Evolutionary conservation across 2,113 vertebrate species (phyloP).

Genomic region (Thomomys bottae): DNA sequence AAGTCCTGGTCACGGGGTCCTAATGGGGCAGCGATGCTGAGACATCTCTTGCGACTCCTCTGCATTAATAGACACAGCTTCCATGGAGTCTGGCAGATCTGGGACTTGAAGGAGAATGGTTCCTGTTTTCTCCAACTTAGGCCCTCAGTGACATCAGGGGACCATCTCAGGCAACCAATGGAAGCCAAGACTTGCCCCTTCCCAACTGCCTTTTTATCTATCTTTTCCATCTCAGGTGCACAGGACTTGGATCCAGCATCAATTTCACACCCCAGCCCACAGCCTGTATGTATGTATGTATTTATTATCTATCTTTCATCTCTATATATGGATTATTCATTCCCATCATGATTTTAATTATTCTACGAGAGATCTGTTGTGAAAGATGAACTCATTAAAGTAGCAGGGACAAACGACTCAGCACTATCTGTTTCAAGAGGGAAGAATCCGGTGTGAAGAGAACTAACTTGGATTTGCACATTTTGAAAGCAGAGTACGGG

Average conservation of each 20-base stretch:
- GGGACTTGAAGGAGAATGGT: background rate
- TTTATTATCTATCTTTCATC: no score
- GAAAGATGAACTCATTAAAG: background rate
- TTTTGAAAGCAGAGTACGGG: background rate
- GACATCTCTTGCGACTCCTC: background rate
- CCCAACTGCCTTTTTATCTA: no score
- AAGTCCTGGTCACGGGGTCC: background rate
- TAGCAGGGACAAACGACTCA: background rate
- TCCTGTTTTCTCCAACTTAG: background rate
- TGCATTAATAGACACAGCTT: background rate
- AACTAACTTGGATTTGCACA: no score
- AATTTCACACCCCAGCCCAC: background rate
- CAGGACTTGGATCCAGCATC: background rate
- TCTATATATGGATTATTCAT: no score
- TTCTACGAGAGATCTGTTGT: background rate
- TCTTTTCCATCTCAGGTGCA: background rate
- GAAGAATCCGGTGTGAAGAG: background rate
- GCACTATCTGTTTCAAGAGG: background rate
- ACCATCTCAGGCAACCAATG: background rate
- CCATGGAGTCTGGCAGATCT: background rate
- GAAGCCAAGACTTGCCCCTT: fast-evolving
- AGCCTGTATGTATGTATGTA: background rate
- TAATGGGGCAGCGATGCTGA: background rate
- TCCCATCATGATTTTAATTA: background rate
- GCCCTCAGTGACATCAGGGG: no score